Evolutionary conservation across 2,113 vertebrate genomes (phyloP).

Genomic region (Blennius ocellaris): DNA sequence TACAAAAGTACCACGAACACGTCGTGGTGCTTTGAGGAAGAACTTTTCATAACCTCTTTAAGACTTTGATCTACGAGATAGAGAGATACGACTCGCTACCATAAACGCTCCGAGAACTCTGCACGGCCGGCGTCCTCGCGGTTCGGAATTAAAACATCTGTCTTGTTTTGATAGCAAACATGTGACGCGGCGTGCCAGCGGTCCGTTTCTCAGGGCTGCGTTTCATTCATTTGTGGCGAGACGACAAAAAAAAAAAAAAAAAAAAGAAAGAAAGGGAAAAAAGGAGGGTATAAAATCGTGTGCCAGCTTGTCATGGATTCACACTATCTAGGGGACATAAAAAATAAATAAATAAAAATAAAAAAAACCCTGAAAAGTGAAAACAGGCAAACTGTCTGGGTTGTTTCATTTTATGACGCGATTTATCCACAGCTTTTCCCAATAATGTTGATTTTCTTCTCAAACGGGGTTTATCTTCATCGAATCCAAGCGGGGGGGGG

Average conservation of each 20-base stretch:
- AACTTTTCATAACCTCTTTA: not conserved
- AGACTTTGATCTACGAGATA: not conserved
- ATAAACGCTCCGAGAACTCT: not conserved
- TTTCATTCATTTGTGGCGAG: no score
- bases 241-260: no score
- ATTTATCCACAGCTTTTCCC: not conserved
- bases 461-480: no score
- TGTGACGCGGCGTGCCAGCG: not conserved
- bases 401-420: no score
- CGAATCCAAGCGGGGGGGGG: no score
- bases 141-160: not conserved
- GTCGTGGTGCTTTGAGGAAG: no score
- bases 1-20: no score
- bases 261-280: not conserved
- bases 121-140: not conserved
- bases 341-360: not conserved
- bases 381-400: not conserved
- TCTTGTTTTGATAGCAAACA: slow-evolving; percentile 5
- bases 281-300: no score
- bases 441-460: no score
- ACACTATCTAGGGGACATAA: no score
- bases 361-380: not conserved
- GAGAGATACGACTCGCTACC: not conserved
- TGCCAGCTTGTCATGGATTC: no score
- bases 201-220: not conserved